A percentile compares a stretch with the other conserved stretches of the same genome.
Conservation (phyloP, 2,113 vertebrate genomes). For the Puntigrus tetrazona region DNA sequence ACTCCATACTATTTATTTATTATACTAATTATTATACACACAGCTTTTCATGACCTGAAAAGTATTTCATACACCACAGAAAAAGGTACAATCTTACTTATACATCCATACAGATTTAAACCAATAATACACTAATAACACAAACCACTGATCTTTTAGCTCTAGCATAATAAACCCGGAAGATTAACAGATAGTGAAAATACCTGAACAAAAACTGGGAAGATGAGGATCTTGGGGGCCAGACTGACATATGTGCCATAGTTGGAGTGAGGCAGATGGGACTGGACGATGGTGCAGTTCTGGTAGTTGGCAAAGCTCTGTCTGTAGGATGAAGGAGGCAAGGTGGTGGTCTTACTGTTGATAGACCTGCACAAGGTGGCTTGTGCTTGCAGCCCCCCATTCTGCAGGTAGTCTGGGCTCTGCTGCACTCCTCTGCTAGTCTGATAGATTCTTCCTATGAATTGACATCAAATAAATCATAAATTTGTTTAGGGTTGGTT, state of each 20-base stretch:
- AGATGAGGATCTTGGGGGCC: conserved; percentile 90
- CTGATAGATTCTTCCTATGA: conserved; percentile 69
- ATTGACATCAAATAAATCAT: background rate
- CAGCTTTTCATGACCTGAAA: background rate
- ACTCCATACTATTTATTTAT: background rate
- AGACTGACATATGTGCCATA: conserved; percentile 82
- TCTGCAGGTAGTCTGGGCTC: conserved; percentile 42
- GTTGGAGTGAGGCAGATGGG: conserved; percentile 78
- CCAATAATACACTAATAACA: background rate
- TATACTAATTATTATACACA: background rate
- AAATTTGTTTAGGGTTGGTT: no score
- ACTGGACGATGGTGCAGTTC: conserved; percentile 86
- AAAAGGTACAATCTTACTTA: background rate
- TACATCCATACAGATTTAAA: background rate
- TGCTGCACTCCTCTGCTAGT: conserved; percentile 60
- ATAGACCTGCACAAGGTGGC: conserved; percentile 66
- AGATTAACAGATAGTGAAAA: background rate
- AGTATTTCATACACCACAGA: no score
- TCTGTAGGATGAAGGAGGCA: conserved; percentile 69
- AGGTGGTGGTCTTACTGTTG: conserved; percentile 52
- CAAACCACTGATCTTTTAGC: background rate
- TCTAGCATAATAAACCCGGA: background rate
- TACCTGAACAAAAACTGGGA: conserved; percentile 93
- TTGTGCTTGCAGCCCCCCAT: conserved; percentile 30
- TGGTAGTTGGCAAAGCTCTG: conserved; percentile 83